Evolutionary conservation across 2,888 invertebrate species (phyloP), one percentile per base, ranked within the genome.

Genomic region (Caenorhabditis doughertyi): DNA sequence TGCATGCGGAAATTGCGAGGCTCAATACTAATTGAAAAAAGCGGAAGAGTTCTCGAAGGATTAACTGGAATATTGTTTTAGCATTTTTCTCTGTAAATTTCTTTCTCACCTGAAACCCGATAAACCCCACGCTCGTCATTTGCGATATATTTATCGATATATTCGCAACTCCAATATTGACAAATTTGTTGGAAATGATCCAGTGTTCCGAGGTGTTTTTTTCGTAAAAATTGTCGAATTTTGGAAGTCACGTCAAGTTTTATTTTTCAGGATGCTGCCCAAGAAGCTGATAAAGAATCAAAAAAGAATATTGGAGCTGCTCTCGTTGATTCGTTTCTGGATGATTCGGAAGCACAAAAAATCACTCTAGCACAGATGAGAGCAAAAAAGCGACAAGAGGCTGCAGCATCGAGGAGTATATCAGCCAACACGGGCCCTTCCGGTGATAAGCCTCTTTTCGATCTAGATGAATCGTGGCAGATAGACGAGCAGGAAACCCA

Each of bases 331-430:
- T 51, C 79, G 2, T 83, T 81, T 23, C 55, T 84, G 9, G 68
- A 70, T 13, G 82, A 85, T 60, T 47, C 79, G 1, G 73, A 79
- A n/a, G 81, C 73, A 16, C 76, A 67, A 42, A 77, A 83, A 39
- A 13, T 79, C 53, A 74, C 77, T 1, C 51, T 86, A 7, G 81
- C 79, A 18, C 49, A 84, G 47, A 79, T 88, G 84, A 72, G 87
- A 68, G 84, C 83, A 0, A 58, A 88, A 49, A 87, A 88, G 65
- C 58, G 83, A 55, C 73, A 60, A 32, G 82, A 83, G 58, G 77
- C 83, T 11, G 84, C 65, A 21, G 80, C 60, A 47, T 21, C 18
- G 1, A 18, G 65, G 16, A 62, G 60, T 65, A 77, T 82, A 21
- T 72, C 77, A 23, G 58, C 49, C 7, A 62, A 65, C 23, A 42